Percentiles rank a stretch among this genome's conserved stretches.
Conservation (phyloP, 2,888 invertebrate genomes). For the Idaea straminata region DNA sequence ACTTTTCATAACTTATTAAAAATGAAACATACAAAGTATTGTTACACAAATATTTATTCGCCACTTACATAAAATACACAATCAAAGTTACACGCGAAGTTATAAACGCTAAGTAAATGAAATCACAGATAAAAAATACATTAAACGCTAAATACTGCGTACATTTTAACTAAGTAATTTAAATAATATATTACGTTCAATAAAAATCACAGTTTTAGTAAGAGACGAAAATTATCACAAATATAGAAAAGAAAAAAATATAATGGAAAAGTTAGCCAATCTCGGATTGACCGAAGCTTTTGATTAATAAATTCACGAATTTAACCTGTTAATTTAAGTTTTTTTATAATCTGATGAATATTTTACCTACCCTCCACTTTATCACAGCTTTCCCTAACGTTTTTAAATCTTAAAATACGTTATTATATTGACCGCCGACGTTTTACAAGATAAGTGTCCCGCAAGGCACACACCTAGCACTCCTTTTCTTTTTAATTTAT, state of each 20-base stretch:
- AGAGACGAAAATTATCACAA: conserved; percentile 61
- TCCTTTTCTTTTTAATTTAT: conserved; percentile 36
- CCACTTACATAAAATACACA: conserved; percentile 68
- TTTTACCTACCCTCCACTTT: conserved; percentile 44
- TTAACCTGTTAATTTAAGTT: conserved; percentile 34
- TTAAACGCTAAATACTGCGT: conserved; percentile 40
- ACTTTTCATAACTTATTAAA: neutral
- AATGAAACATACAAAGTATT: conserved; percentile 37
- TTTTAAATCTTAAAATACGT: conserved; percentile 40
- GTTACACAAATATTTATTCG: conserved; percentile 73
- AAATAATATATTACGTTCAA: conserved; percentile 37
- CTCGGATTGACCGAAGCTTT: conserved; percentile 51
- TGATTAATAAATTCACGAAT: conserved; percentile 40
- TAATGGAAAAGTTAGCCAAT: conserved; percentile 37
- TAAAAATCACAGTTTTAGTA: conserved; percentile 68
- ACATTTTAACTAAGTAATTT: conserved; percentile 24
- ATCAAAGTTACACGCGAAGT: conserved; percentile 61
- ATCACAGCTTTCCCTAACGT: conserved; percentile 65
- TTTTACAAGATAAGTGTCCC: conserved; percentile 45
- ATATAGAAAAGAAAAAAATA: conserved; percentile 48
- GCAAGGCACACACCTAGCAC: conserved; percentile 65
- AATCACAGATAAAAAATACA: conserved; percentile 74
- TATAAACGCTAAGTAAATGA: conserved; percentile 61
- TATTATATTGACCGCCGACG: conserved; percentile 39
- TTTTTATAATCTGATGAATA: conserved; percentile 33